Percentiles rank a stretch among this genome's conserved stretches.
Evolutionary conservation across 2,797 vertebrate genomes (phyloP).

Genomic region (Simalia tracyae): DNA sequence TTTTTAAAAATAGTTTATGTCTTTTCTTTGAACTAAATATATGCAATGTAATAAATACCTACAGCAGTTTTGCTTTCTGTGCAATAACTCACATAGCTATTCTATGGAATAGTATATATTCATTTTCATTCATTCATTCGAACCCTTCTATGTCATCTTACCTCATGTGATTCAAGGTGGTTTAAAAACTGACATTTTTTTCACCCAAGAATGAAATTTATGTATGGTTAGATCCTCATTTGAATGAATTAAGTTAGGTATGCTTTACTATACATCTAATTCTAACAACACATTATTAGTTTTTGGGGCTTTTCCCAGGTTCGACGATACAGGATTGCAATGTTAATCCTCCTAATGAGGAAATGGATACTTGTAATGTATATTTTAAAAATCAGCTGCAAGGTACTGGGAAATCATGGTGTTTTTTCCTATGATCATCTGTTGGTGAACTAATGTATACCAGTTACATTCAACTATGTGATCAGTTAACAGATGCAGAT

Average conservation of each 20-base stretch:
- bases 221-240: constrained; percentile 32
- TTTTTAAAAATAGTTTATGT: neutral
- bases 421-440: constrained; percentile 20
- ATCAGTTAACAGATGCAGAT: constrained; percentile 31
- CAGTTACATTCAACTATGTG: constrained; percentile 37
- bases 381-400: constrained; percentile 49
- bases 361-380: constrained; percentile 31
- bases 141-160: too few relatives aligned
- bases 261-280: constrained; percentile 54
- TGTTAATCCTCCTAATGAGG: constrained; percentile 48
- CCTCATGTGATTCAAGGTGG: neutral
- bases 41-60: neutral
- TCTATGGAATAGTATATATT: neutral
- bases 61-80: neutral
- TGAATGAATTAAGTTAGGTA: constrained; percentile 52
- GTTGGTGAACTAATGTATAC: constrained; percentile 10
- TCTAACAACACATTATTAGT: constrained; percentile 11
- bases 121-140: too few relatives aligned
- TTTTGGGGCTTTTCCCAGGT: neutral
- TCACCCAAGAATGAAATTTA: neutral
- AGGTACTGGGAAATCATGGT: constrained; percentile 35
- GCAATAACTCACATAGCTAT: neutral
- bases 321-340: neutral
- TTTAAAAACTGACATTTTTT: neutral
- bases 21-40: neutral